A percentile compares a stretch with the other conserved stretches of the same genome.
phyloP scores from a whole-genome alignment of 2,113 vertebrate genomes.

The Haliaeetus leucogaster region DNA sequence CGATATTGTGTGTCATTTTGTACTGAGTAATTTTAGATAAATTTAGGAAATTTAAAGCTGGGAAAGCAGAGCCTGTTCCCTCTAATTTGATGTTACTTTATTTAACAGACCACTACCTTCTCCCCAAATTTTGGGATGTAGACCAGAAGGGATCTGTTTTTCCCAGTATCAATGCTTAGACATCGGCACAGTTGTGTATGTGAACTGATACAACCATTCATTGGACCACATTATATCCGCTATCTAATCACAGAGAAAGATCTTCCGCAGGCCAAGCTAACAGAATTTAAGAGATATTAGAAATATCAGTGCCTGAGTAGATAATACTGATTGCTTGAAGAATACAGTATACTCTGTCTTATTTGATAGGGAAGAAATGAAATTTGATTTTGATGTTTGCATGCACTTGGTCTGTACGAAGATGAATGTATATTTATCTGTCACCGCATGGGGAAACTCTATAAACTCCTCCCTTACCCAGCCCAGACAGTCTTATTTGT shows the following conservation, averaged over 20 bases:
- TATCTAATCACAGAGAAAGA: neutral
- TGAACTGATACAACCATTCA: neutral
- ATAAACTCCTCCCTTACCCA: neutral
- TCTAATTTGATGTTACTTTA: neutral
- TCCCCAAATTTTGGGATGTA: neutral
- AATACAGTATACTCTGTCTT: neutral
- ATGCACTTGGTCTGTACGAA: rapidly evolving
- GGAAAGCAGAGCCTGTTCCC: neutral
- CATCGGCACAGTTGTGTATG: rapidly evolving
- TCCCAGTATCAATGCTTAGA: neutral
- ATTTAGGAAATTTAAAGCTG: neutral
- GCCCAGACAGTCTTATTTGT: neutral
- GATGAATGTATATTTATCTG: neutral
- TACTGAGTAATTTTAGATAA: neutral
- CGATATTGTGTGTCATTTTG: neutral
- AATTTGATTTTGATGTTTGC: slow-evolving; percentile 41
- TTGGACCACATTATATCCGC: neutral
- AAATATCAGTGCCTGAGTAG: neutral
- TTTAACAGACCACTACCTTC: neutral
- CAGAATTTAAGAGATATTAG: neutral
- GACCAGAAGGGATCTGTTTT: neutral
- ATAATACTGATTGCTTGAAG: neutral
- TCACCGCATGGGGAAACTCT: neutral
- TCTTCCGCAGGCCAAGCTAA: neutral
- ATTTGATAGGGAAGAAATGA: slow-evolving; percentile 13